Evolutionary conservation across 64 coral and sea anemone species (phyloP).

Genomic region (Montipora sp.): DNA sequence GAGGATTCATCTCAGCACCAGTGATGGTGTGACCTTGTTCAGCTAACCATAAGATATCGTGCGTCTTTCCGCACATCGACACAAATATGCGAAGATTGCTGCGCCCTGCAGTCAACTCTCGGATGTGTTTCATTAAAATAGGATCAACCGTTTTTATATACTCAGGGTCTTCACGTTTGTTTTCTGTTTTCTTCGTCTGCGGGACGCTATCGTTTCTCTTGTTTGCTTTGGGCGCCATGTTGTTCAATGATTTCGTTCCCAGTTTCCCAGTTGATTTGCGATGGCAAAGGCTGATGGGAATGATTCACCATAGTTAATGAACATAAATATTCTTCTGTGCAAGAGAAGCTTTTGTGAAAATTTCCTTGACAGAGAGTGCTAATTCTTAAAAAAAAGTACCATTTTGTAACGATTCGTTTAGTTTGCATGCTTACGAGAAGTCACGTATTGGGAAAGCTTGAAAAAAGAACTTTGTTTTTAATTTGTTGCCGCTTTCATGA

Average conservation of each 20-base stretch:
- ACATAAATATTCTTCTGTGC: too few relatives aligned
- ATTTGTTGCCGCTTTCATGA: too few relatives aligned
- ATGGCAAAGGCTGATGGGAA: background rate
- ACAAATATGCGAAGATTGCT: slow-evolving; percentile 29
- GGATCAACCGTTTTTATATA: slow-evolving; percentile 41
- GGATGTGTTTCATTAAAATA: slow-evolving; percentile 35
- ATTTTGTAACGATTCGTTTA: too few relatives aligned
- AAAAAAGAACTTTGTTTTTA: too few relatives aligned
- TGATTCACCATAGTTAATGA: background rate
- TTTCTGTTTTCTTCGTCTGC: background rate
- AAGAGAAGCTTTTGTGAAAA: too few relatives aligned
- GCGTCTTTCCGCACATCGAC: slow-evolving; percentile 19
- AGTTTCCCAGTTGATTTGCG: background rate
- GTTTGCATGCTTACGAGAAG: too few relatives aligned
- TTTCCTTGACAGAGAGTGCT: too few relatives aligned
- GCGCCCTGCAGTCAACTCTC: slow-evolving; percentile 8
- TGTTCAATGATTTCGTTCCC: background rate
- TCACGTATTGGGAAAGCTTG: too few relatives aligned
- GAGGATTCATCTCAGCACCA: background rate
- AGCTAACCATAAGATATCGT: slow-evolving; percentile 24
- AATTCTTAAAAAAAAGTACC: too few relatives aligned
- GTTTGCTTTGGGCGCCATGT: slow-evolving; percentile 6
- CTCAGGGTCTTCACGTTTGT: slow-evolving; percentile 23
- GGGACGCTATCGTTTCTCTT: background rate
- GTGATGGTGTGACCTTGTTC: slow-evolving; percentile 36